phyloP scores from a whole-genome alignment of 2,113 vertebrate genomes.

The Leptodactylus fuscus region DNA sequence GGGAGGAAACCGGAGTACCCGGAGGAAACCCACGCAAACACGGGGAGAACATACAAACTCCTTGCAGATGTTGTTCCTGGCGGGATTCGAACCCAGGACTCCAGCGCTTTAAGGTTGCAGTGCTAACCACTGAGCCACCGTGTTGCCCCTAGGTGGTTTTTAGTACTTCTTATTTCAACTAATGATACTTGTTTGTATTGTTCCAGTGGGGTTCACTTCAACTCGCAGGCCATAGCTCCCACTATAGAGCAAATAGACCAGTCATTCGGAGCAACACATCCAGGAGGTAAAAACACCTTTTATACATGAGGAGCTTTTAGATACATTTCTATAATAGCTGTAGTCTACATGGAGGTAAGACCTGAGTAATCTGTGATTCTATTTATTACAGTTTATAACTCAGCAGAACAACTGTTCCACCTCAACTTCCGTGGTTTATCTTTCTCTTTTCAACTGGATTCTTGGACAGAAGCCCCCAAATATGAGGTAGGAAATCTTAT shows the following conservation, averaged over 20 bases:
- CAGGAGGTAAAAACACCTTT: constrained; percentile 85
- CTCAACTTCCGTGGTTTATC: constrained; percentile 98
- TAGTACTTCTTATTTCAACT: too few relatives aligned
- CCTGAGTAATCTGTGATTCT: background rate
- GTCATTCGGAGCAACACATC: constrained; percentile 98
- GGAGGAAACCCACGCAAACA: too few relatives aligned
- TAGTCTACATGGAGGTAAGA: background rate
- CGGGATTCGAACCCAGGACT: too few relatives aligned
- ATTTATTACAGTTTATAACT: constrained; percentile 88
- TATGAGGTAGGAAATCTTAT: constrained; percentile 87
- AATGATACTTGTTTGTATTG: constrained; percentile 62
- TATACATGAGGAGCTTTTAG: background rate
- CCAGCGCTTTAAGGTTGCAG: too few relatives aligned
- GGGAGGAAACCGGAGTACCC: too few relatives aligned
- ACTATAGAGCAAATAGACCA: constrained; percentile 99
- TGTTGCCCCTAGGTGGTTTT: too few relatives aligned
- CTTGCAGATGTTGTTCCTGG: too few relatives aligned
- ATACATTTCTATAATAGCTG: background rate
- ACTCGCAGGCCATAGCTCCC: constrained; percentile 96
- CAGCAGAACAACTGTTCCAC: constrained; percentile 97
- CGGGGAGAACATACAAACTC: too few relatives aligned
- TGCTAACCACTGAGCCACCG: too few relatives aligned
- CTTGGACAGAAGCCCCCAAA: constrained; percentile 98
- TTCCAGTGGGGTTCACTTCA: constrained; percentile 97
- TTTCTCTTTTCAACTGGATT: constrained; percentile 98